Percentiles rank a stretch among this genome's conserved stretches.
These are phyloP conservation scores for Helicoverpa assulta DNA, from an alignment of 2,888 invertebrate species.

Conservation along the genomic window DNA sequence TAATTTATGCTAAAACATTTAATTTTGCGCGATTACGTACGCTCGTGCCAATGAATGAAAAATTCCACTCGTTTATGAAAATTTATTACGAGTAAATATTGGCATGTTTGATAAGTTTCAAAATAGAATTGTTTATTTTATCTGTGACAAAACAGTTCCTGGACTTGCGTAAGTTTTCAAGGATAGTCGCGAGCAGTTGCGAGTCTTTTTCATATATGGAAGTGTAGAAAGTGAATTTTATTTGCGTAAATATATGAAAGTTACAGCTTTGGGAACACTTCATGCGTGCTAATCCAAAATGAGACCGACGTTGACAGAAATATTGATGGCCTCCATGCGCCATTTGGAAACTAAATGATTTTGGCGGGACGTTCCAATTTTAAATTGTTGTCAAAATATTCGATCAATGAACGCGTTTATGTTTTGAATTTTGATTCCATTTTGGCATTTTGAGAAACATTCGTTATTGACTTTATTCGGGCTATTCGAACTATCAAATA, in stretches of 20 bases:
- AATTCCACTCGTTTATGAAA: constrained; percentile 54
- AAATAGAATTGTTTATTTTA: constrained; percentile 21
- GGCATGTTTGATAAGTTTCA: constrained; percentile 11
- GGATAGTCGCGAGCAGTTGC: background rate
- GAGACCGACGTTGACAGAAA: constrained; percentile 52
- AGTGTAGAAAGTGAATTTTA: constrained; percentile 57
- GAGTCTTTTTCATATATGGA: constrained; percentile 12
- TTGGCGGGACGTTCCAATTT: constrained; percentile 47
- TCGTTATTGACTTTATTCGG: background rate
- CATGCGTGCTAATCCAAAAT: constrained; percentile 38
- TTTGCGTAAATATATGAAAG: constrained; percentile 55
- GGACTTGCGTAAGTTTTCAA: constrained; percentile 8
- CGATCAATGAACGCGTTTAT: constrained; percentile 18
- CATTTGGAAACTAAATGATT: constrained; percentile 40
- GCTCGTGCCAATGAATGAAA: constrained; percentile 69
- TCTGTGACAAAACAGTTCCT: constrained; percentile 5
- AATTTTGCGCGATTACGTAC: constrained; percentile 54
- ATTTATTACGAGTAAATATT: constrained; percentile 42
- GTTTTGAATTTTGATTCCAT: constrained; percentile 28
- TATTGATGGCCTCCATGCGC: constrained; percentile 47
- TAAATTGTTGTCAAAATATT: constrained; percentile 42
- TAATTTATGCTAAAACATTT: constrained; percentile 68
- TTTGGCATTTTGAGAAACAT: background rate
- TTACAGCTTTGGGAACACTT: constrained; percentile 46
- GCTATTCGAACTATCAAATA: background rate